Evolutionary conservation across 2,797 vertebrate species (phyloP).

Genomic region (Pangasius larnaudii): DNA sequence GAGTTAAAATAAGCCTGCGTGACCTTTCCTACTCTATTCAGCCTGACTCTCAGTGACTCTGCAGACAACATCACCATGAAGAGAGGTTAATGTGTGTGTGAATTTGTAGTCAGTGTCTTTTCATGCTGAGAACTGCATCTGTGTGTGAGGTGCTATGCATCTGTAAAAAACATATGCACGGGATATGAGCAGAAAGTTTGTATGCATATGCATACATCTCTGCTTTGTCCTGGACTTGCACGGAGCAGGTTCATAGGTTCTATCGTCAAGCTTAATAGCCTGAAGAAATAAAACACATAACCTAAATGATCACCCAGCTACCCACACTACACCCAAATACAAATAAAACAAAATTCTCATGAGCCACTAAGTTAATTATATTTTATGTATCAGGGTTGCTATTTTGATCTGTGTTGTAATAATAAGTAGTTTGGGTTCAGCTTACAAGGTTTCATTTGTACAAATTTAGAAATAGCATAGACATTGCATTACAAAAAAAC

Average conservation of each 20-base stretch:
- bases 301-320: constrained; percentile 2
- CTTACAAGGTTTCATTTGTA: not conserved
- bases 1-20: constrained; percentile 51
- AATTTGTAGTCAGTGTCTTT: not conserved
- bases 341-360: not conserved
- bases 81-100: constrained; percentile 20
- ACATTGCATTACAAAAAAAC: not conserved
- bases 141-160: not conserved
- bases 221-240: constrained; percentile 3
- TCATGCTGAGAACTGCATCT: not conserved
- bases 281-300: constrained; percentile 31
- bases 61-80: constrained; percentile 21
- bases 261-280: constrained; percentile 28
- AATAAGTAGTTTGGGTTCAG: not conserved
- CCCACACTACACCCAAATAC: not conserved
- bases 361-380: not conserved
- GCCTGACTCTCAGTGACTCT: constrained; percentile 24
- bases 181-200: not conserved
- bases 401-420: not conserved
- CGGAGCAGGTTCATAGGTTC: constrained; percentile 2
- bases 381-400: not conserved
- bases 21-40: constrained; percentile 42
- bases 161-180: not conserved
- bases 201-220: not conserved
- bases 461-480: not conserved